These are phyloP conservation scores for Centrocercus urophasianus DNA, from an alignment of 2,113 vertebrate species.

Conservation along the genomic window DNA sequence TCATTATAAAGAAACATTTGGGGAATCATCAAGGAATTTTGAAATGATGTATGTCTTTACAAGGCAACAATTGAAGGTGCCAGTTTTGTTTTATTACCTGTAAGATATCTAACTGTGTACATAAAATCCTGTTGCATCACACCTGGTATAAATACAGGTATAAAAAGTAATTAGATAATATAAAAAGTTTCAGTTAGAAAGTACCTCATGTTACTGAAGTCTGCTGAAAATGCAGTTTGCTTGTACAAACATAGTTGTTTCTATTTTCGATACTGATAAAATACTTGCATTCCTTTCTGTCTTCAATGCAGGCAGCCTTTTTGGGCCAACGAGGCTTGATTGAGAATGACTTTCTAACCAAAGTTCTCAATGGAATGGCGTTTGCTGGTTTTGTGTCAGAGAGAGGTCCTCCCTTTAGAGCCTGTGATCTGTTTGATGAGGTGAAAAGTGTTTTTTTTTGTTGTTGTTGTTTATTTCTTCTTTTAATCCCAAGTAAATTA, in stretches of 20 bases:
- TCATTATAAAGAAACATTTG: neutral
- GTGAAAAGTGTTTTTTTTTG: slow-evolving; percentile 72
- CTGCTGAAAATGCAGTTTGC: neutral
- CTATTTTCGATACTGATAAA: neutral
- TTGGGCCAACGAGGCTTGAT: slow-evolving; percentile 94
- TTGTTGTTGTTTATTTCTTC: neutral
- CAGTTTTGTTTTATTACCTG: neutral
- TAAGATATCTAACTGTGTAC: neutral
- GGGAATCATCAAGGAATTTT: neutral
- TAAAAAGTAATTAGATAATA: neutral
- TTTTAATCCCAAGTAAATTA: neutral
- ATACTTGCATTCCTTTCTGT: slow-evolving; percentile 44
- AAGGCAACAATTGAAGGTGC: neutral
- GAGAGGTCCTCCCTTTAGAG: slow-evolving; percentile 93
- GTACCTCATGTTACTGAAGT: neutral
- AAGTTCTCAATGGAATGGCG: slow-evolving; percentile 98
- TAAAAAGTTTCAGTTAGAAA: neutral
- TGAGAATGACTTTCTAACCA: slow-evolving; percentile 97
- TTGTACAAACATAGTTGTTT: neutral
- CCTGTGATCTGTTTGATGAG: slow-evolving; percentile 98
- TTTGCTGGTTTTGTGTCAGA: slow-evolving; percentile 98
- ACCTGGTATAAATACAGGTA: neutral
- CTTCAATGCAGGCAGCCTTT: slow-evolving; percentile 90
- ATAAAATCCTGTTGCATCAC: neutral
- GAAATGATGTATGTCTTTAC: neutral